Evolutionary conservation across 2,888 invertebrate genomes (phyloP).

Genomic region (Harpalus rubripes): DNA sequence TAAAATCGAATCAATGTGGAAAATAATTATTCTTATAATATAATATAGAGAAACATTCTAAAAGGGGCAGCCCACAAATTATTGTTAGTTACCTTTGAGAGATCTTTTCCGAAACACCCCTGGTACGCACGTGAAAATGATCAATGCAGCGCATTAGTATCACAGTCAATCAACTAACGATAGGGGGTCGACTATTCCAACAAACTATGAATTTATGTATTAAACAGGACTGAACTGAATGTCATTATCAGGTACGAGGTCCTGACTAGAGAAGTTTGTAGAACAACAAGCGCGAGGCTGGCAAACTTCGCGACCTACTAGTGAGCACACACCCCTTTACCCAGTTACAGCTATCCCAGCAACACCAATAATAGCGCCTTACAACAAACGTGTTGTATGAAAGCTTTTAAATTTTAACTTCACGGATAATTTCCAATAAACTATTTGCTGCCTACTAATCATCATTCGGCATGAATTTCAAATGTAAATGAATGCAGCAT

Average conservation of each 20-base stretch:
- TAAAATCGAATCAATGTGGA: constrained; percentile 69
- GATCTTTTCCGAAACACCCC: constrained; percentile 98
- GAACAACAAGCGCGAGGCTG: constrained; percentile 76
- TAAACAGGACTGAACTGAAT: constrained; percentile 17
- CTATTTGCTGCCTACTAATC: constrained; percentile 39
- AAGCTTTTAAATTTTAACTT: constrained; percentile 26
- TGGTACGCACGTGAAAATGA: constrained; percentile 82
- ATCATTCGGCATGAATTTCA: constrained; percentile 7
- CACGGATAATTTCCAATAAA: background rate
- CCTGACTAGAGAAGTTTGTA: constrained; percentile 59
- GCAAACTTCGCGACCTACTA: constrained; percentile 74
- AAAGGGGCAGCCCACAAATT: constrained; percentile 78
- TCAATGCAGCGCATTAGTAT: constrained; percentile 77
- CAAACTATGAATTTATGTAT: constrained; percentile 37
- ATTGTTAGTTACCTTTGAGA: constrained; percentile 93
- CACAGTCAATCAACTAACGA: constrained; percentile 63
- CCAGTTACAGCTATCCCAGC: constrained; percentile 6
- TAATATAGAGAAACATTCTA: constrained; percentile 77
- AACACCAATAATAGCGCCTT: constrained; percentile 17
- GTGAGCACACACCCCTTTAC: constrained; percentile 34
- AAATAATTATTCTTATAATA: constrained; percentile 70
- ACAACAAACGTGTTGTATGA: background rate
- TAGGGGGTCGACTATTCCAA: constrained; percentile 57
- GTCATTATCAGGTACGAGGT: constrained; percentile 5
- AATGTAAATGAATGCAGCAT: constrained; percentile 17